Percentiles rank a stretch among this genome's conserved stretches.
phyloP scores from a whole-genome alignment of 2,113 vertebrate species.

The Oxyura jamaicensis region DNA sequence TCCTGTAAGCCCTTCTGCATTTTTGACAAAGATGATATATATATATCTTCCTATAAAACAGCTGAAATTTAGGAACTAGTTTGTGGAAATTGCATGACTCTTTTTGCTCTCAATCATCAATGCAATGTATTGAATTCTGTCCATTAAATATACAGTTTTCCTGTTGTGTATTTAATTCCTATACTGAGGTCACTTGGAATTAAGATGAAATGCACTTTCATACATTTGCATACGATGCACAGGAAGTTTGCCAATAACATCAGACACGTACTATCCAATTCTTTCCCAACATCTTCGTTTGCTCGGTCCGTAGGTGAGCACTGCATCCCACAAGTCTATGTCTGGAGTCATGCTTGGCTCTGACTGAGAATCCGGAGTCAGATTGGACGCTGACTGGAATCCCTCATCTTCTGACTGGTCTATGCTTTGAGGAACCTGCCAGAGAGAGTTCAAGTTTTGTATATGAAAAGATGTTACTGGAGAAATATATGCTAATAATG shows the following conservation, averaged over 20 bases:
- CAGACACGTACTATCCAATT: constrained; percentile 88
- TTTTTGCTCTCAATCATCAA: background rate
- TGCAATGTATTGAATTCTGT: background rate
- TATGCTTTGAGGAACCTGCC: constrained; percentile 88
- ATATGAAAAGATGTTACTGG: background rate
- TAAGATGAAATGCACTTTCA: background rate
- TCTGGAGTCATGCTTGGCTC: constrained; percentile 88
- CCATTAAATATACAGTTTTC: background rate
- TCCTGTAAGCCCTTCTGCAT: background rate
- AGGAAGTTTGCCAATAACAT: background rate
- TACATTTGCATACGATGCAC: background rate
- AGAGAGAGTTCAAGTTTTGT: background rate
- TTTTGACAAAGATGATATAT: background rate
- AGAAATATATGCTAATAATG: background rate
- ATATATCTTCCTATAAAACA: background rate
- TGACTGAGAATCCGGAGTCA: constrained; percentile 97
- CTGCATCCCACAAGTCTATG: constrained; percentile 91
- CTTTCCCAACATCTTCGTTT: constrained; percentile 93
- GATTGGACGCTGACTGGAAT: constrained; percentile 94
- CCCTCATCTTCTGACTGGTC: constrained; percentile 98
- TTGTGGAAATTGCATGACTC: background rate
- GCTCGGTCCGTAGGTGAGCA: constrained; percentile 86
- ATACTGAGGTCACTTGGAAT: background rate
- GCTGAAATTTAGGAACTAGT: background rate
- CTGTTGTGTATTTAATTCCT: background rate